Evolutionary conservation across 2,113 vertebrate genomes (phyloP).

Genomic region (Silurus asotus): DNA sequence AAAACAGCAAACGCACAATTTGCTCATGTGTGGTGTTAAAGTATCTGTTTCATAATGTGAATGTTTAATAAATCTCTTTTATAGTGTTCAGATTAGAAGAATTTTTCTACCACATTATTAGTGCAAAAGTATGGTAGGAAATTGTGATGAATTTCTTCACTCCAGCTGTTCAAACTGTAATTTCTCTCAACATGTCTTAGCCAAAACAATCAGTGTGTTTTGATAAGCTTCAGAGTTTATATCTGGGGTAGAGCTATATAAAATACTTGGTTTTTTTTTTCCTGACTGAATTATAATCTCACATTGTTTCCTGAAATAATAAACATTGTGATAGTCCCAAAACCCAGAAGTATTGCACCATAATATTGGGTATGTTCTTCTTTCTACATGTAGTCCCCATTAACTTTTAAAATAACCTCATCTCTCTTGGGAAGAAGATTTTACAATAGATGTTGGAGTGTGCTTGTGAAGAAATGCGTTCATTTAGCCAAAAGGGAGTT

Average conservation of each 20-base stretch:
- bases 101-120: not conserved
- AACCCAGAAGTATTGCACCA: not conserved
- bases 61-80: not conserved
- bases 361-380: not conserved
- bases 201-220: not conserved
- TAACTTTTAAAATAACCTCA: too few species aligned
- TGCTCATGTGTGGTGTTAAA: not conserved
- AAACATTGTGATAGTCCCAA: not conserved
- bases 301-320: not conserved
- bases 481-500: too few species aligned
- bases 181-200: not conserved
- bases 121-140: not conserved
- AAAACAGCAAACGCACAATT: not conserved
- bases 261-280: not conserved
- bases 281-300: not conserved
- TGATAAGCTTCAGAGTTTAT: slow-evolving; percentile 7
- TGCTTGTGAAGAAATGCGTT: too few species aligned
- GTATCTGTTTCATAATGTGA: not conserved
- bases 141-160: not conserved
- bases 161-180: not conserved
- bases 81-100: not conserved
- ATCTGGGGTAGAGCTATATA: not conserved
- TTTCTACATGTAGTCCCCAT: too few species aligned
- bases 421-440: too few species aligned
- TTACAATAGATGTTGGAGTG: too few species aligned